These are phyloP conservation scores for Anthophora plumipes DNA, from an alignment of 2,888 invertebrate species.

Conservation along the genomic window DNA sequence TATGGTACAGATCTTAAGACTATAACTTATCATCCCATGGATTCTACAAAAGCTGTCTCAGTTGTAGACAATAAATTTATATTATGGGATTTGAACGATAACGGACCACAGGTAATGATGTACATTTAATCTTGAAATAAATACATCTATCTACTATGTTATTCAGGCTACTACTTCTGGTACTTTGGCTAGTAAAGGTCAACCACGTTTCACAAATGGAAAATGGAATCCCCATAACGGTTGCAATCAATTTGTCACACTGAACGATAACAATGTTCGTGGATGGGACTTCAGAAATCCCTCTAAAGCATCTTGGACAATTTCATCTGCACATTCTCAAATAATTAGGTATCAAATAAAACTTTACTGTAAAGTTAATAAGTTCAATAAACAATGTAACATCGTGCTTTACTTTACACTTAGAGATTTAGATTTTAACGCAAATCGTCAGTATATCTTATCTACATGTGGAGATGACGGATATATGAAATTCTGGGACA, in stretches of 20 bases:
- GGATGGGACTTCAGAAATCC: constrained; percentile 94
- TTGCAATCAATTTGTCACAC: constrained; percentile 92
- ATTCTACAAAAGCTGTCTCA: constrained; percentile 89
- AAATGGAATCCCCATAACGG: constrained; percentile 98
- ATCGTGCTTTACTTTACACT: constrained; percentile 33
- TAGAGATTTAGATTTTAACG: constrained; percentile 97
- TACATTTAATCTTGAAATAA: background rate
- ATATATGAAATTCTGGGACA: constrained; percentile 98
- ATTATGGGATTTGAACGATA: constrained; percentile 90
- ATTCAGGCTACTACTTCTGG: constrained; percentile 76
- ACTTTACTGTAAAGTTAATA: no score
- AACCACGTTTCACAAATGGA: constrained; percentile 92
- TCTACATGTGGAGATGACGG: constrained; percentile 99
- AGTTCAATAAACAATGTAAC: background rate
- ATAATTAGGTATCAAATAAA: constrained; percentile 86
- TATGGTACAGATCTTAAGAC: constrained; percentile 91
- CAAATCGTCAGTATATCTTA: constrained; percentile 97
- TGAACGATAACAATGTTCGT: constrained; percentile 93
- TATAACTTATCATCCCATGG: constrained; percentile 94
- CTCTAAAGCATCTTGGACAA: constrained; percentile 91
- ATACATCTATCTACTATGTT: constrained; percentile 11
- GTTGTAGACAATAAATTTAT: constrained; percentile 92
- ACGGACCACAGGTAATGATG: constrained; percentile 81
- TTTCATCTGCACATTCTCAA: constrained; percentile 95
- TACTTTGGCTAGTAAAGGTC: constrained; percentile 88